Evolutionary conservation across 2,888 invertebrate species (phyloP), one percentile per base, ranked within the genome.

Genomic region (Mayetiola destructor): DNA sequence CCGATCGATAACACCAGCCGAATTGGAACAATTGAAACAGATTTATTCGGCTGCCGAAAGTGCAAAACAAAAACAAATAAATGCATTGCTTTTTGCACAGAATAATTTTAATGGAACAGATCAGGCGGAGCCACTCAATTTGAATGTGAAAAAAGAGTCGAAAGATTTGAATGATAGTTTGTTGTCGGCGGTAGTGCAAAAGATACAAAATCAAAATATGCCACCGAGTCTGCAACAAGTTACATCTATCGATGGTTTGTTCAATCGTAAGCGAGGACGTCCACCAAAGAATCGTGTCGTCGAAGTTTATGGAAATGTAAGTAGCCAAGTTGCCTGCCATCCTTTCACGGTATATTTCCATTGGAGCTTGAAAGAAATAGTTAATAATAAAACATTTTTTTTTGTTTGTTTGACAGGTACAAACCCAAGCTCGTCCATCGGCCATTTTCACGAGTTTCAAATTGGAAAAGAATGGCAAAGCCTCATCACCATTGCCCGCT

Each of bases 281-380:
- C 96, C 96, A n/a, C 95, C 95, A 14, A 96, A 96, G 75, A 95
- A 95, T 70, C 80, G 92, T 0, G 85, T 92, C 14, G 90, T 92
- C 39, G 91, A 92, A 78, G 88, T 90, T 60, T 90, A 89, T 82
- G 87, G 88, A 84, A 85, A 84, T 68, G 83, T 84, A 74, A 80
- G 81, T 77, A 61, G 9, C 2, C 21, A 14, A n/a, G 29, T 8
- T 52, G 23, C 16, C 29, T 52, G 4, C 14, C 40, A 42, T 23
- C 23, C 8, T 12, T 3, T 40, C 20, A 18, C 6, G 12, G 2
- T 42, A 5, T 18, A 18, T 39, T 18, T 39, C 20, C 4, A 39
- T 20, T 39, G 21, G 5, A 5, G 30, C 40, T 56, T 30, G 29
- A 32, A 36, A 20, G 3, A 52, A 2, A n/a, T 18, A 32, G 5